Base-by-base conservation (phyloP, 2,888 invertebrate genomes). In the Ecdyonurus torrentis region DNA sequence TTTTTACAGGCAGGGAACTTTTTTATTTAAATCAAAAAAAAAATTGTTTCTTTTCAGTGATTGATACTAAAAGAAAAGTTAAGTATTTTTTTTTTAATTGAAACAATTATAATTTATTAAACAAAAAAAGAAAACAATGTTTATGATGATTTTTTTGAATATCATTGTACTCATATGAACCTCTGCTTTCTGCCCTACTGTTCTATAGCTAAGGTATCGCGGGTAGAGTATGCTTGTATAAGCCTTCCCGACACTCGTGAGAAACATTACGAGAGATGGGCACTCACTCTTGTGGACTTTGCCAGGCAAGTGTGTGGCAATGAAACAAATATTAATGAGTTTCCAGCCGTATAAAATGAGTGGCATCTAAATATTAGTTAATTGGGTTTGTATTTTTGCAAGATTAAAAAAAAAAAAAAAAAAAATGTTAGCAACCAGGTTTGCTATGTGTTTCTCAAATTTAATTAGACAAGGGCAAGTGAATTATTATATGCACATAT, bases 171-270 rank as follows among this genome's bases (percentile, higher is more conserved):
- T 68, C 67, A 67, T 67, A 64, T 67, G 64, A 67, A 64, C 69
- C 68, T 70, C 71, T 69, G 72, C 73, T 73, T 73, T 71, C 73
- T 73, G 73, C 74, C 74, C 75, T 74, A 71, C 72, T 74, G 74
- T 75, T 69, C 74, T 74, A 72, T 74, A 76, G 76, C 75, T 70
- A 74, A 76, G 76, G 76, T 75, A 73, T 74, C 73, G 74, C 74
- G 76, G 74, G 73, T 75, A 74, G 72, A 69, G 66, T 63, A 64
- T 62, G 62, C 63, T 61, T 63, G 63, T 61, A 60, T 61, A 61
- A 58, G 63, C 61, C n/a, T 61, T 61, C 61, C 37, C 62, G 58
- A 62, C 64, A 62, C 64, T 62, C 55, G 37, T 37, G 37, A 37
- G 37, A 37, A n/a, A 37, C 37, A 37, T 37, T 37, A 37, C 37